phyloP scores from a whole-genome alignment of 2,113 vertebrate species.

The Shinisaurus crocodilurus region DNA sequence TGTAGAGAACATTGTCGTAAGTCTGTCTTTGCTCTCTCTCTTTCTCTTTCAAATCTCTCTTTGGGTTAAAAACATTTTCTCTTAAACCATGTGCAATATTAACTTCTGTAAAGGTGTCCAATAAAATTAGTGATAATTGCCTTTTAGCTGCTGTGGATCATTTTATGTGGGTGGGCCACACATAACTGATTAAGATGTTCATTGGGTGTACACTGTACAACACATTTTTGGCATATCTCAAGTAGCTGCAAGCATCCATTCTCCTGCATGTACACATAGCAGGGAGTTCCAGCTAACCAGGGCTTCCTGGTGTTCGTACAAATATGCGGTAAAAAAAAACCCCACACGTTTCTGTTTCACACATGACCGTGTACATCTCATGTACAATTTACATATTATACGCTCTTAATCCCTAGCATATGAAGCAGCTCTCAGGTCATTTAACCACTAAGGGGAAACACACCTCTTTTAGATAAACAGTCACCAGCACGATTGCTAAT shows the following conservation, averaged over 20 bases:
- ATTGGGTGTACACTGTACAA: not conserved
- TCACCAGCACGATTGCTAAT: too few relatives aligned
- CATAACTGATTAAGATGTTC: not conserved
- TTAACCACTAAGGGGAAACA: not conserved
- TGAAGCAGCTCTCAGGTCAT: not conserved
- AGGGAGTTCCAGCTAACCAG: not conserved
- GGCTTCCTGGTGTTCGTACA: not conserved
- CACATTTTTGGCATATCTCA: not conserved
- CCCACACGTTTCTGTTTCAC: too few relatives aligned
- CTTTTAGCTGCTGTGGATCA: not conserved
- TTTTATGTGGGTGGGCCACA: not conserved
- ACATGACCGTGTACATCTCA: not conserved
- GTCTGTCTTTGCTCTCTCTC: slow-evolving; percentile 1
- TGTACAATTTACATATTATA: not conserved
- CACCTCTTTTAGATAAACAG: too few relatives aligned
- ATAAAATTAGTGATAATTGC: slow-evolving; percentile 37
- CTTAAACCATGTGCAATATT: slow-evolving; percentile 23
- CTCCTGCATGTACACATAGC: not conserved
- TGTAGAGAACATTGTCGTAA: slow-evolving; percentile 1
- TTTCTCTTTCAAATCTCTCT: not conserved
- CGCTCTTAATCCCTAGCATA: not conserved
- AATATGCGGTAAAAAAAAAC: not conserved
- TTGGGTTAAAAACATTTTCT: too few relatives aligned
- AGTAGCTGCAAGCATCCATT: not conserved
- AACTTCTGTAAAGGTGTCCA: slow-evolving; percentile 23